phyloP scores from a whole-genome alignment of 2,888 invertebrate species.

The Chymomyza fuscimana region DNA sequence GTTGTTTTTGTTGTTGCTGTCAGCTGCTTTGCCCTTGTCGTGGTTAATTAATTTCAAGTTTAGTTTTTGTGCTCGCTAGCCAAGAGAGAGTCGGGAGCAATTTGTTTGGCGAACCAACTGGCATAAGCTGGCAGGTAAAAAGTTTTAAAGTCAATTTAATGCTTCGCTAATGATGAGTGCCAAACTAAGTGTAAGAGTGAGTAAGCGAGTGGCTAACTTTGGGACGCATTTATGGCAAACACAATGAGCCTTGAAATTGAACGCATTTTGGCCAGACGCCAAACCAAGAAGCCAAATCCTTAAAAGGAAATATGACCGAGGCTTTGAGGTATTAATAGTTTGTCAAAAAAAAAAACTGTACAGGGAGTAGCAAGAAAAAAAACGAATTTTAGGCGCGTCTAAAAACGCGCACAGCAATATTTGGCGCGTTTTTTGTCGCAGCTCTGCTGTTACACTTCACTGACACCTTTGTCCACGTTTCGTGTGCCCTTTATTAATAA shows the following conservation, averaged over 20 bases:
- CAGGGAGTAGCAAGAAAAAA: background rate
- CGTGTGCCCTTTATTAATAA: too few species aligned
- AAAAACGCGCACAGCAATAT: slow-evolving; percentile 1
- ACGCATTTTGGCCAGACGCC: slow-evolving; percentile 8
- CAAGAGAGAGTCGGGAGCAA: slow-evolving; percentile 7
- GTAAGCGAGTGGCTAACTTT: background rate
- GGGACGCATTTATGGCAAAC: slow-evolving; percentile 24
- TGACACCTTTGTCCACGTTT: background rate
- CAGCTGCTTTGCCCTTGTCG: slow-evolving; percentile 49
- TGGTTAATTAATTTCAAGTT: slow-evolving; percentile 70
- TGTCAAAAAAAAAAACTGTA: background rate
- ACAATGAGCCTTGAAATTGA: slow-evolving; percentile 69
- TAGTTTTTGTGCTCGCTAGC: slow-evolving; percentile 42
- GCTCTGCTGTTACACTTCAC: background rate
- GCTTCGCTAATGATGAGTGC: slow-evolving; percentile 52
- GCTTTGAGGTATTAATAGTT: background rate
- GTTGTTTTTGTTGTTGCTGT: slow-evolving; percentile 12
- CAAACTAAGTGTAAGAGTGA: background rate
- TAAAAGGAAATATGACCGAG: background rate
- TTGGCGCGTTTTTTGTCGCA: background rate
- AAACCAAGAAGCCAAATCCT: background rate
- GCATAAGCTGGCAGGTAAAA: slow-evolving; percentile 45
- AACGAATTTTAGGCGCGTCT: background rate
- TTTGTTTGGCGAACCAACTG: slow-evolving; percentile 30
- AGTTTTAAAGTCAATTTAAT: slow-evolving; percentile 70